Percentiles rank a stretch among this genome's conserved stretches.
Conservation (phyloP, 2,888 invertebrate genomes). For the Prosopocoilus inquinatus region DNA sequence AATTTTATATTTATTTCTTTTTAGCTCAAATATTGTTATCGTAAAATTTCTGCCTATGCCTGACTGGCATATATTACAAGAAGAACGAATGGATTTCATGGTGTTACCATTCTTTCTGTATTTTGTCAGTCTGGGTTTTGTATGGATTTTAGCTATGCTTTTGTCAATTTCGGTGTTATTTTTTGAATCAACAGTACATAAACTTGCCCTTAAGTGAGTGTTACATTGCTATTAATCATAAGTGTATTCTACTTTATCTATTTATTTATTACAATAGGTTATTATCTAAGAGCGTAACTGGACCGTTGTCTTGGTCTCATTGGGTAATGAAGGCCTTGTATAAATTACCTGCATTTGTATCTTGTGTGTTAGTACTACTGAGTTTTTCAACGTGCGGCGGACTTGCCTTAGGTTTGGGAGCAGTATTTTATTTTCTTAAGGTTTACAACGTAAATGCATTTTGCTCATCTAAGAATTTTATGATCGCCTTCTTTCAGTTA, state of each 20-base stretch:
- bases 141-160: constrained; percentile 56
- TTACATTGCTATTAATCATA: constrained; percentile 10
- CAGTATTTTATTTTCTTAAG: constrained; percentile 68
- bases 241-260: constrained; percentile 17
- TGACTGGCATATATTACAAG: constrained; percentile 38
- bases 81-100: constrained; percentile 48
- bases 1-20: background rate
- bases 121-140: constrained; percentile 60
- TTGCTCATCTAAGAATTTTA: constrained; percentile 18
- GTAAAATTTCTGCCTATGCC: constrained; percentile 33
- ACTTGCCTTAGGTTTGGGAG: constrained; percentile 64
- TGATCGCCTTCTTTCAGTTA: constrained; percentile 55
- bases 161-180: constrained; percentile 60
- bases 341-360: constrained; percentile 67
- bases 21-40: constrained; percentile 4
- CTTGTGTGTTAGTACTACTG: constrained; percentile 62
- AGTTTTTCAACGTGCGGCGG: constrained; percentile 72
- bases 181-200: constrained; percentile 69
- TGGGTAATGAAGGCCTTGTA: constrained; percentile 65
- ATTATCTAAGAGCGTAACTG: constrained; percentile 52
- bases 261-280: constrained; percentile 43
- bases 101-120: constrained; percentile 62
- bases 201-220: constrained; percentile 62
- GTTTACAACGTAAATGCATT: constrained; percentile 46
- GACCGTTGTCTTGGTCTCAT: constrained; percentile 57